Percentiles rank a stretch among this genome's conserved stretches.
These are phyloP conservation scores for Polyommatus icarus DNA, from an alignment of 2,888 invertebrate genomes.

Conservation along the genomic window DNA sequence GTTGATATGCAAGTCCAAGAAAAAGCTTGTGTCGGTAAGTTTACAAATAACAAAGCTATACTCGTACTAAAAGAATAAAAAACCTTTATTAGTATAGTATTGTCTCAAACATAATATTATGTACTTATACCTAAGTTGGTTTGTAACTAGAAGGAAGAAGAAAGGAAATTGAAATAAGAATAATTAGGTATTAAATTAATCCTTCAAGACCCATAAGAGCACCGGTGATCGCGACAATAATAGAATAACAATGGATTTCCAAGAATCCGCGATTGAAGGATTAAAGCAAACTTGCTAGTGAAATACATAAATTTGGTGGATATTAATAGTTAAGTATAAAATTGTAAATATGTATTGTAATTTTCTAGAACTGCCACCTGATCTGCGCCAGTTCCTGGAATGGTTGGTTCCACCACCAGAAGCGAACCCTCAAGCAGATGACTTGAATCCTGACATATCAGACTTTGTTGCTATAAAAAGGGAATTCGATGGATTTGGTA, in stretches of 20 bases:
- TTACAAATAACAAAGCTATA: not conserved
- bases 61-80: not conserved
- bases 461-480: constrained; percentile 32
- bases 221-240: no score
- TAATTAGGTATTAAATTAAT: no score
- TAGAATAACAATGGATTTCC: no score
- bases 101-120: not conserved
- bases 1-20: constrained; percentile 67
- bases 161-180: no score
- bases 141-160: no score
- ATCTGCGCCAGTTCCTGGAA: constrained; percentile 57
- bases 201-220: no score
- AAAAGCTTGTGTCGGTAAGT: constrained; percentile 61
- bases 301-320: no score
- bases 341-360: not conserved
- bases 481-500: constrained; percentile 38
- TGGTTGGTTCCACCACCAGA: constrained; percentile 55
- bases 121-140: no score
- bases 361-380: constrained; percentile 57
- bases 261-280: no score
- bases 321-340: no score
- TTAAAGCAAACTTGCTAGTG: no score
- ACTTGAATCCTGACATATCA: constrained; percentile 28
- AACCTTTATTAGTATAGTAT: not conserved
- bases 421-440: constrained; percentile 33